These are phyloP conservation scores for Aphidoletes aphidimyza DNA, from an alignment of 2,888 invertebrate genomes.

Conservation along the genomic window DNA sequence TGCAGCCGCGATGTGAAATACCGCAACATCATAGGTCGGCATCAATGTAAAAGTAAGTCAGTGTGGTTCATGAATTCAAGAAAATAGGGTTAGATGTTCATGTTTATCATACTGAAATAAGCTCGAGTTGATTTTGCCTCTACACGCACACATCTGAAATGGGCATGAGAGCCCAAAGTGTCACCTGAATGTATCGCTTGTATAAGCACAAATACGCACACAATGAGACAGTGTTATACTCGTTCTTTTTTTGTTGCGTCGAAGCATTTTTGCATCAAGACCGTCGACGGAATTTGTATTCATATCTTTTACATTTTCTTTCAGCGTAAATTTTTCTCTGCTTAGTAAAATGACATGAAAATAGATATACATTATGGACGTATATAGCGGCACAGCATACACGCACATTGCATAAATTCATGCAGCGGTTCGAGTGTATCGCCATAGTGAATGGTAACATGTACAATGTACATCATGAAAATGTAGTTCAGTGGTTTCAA, in stretches of 20 bases:
- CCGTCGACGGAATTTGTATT: not conserved
- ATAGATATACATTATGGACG: no score
- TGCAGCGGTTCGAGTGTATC: no score
- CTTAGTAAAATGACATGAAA: not conserved
- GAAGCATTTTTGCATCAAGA: not conserved
- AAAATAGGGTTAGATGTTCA: not conserved
- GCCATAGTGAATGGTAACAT: not conserved
- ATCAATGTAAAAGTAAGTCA: not conserved
- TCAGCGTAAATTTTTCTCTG: not conserved
- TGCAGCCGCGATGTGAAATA: not conserved
- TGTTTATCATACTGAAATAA: not conserved
- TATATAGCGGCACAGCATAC: no score
- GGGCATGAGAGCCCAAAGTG: no score
- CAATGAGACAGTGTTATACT: no score
- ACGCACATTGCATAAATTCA: no score
- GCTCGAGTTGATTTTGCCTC: not conserved
- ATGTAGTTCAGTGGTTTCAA: conserved; percentile 35
- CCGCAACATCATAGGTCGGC: not conserved
- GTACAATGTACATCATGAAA: not conserved
- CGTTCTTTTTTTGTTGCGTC: not conserved
- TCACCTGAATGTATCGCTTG: conserved; percentile 34
- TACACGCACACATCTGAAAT: not conserved
- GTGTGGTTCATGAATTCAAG: no score
- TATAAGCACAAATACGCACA: conserved; percentile 32
- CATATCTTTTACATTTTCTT: conserved; percentile 20